Evolutionary conservation across 1,140 invertebrate species (phyloP), one percentile per base, ranked within the genome.

Genomic region (Cydia pomonella): DNA sequence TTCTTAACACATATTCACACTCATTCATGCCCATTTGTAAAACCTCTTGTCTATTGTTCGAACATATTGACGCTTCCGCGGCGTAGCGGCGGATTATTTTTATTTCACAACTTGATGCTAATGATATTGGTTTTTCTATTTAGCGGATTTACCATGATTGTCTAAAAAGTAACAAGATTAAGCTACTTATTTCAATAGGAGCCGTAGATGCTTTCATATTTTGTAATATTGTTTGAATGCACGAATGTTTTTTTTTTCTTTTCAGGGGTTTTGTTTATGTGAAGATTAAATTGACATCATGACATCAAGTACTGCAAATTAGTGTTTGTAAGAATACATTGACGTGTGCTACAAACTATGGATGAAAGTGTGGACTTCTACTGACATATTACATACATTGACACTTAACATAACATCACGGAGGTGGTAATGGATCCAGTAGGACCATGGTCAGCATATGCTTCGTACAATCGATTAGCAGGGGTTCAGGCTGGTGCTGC

Each of bases 361-460:
- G 91, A 93, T 92, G 87, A 93, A 85, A 92, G 88, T 91, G 91
- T 91, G 90, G 88, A 92, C 86, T 87, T 88, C 82, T 87, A 86
- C 89, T 92, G 85, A 92, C 83, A 92, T 82, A 84, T 83, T 88
- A 87, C 83, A 82, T 90, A 89, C 83, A 90, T 88, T 91, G 80
- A 88, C 78, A 87, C 77, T 82, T 80, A 78, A 84, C 76, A 85
- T 84, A 84, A 85, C 83, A 89, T 84, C 81, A 91, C 89, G 86
- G 87, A 93, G 90, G 88, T 93, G 90, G 92, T 92, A 91, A 96
- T 96, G 96, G 96, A 96, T 95, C 96, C 96, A 87, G 95, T 96
- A 92, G 95, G 95, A 93, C 95, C 96, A 93, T 96, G 96, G 96
- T 95, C 94, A 88, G 94, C 94, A 87, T 96, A 96, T 88, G 94